Evolutionary conservation across 64 coral and sea anemone species (phyloP).

Genomic region (Porites lutea): DNA sequence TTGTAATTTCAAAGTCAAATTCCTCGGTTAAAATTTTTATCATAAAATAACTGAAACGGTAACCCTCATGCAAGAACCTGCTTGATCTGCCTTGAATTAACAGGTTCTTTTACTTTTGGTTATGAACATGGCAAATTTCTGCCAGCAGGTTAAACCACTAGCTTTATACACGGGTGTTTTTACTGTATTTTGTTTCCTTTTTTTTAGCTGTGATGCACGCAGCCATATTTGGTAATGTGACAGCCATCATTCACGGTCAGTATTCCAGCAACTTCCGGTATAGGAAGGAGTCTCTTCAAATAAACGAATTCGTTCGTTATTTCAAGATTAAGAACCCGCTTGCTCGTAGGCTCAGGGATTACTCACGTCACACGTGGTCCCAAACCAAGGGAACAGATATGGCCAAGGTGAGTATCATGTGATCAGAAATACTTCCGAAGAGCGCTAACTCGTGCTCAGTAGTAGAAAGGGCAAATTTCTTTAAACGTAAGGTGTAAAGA

Average conservation of each 20-base stretch:
- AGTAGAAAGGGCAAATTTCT: too few species aligned
- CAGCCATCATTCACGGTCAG: constrained; percentile 98
- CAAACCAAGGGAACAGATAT: constrained; percentile 98
- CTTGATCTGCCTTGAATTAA: too few species aligned
- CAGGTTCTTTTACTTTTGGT: too few species aligned
- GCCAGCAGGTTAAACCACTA: too few species aligned
- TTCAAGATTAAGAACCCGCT: constrained; percentile 95
- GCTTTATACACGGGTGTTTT: not conserved
- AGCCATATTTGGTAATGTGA: constrained; percentile 97
- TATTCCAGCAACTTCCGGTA: constrained; percentile 99
- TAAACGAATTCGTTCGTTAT: constrained; percentile 95
- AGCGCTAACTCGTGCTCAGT: too few species aligned
- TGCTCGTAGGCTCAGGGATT: constrained; percentile 89
- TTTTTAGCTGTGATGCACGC: constrained; percentile 95
- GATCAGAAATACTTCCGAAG: not conserved
- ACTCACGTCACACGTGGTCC: constrained; percentile 96
- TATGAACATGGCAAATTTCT: too few species aligned
- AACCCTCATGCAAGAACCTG: too few species aligned
- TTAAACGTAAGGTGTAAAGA: too few species aligned
- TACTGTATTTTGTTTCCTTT: not conserved
- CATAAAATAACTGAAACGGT: too few species aligned
- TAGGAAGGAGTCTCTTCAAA: constrained; percentile 86
- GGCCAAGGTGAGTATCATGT: constrained; percentile 71
- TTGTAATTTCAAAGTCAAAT: too few species aligned
- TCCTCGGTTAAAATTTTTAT: too few species aligned